Percentiles rank a stretch among this genome's conserved stretches.
Evolutionary conservation across 2,797 vertebrate genomes (phyloP).

Genomic region (Adelosebastes latens): DNA sequence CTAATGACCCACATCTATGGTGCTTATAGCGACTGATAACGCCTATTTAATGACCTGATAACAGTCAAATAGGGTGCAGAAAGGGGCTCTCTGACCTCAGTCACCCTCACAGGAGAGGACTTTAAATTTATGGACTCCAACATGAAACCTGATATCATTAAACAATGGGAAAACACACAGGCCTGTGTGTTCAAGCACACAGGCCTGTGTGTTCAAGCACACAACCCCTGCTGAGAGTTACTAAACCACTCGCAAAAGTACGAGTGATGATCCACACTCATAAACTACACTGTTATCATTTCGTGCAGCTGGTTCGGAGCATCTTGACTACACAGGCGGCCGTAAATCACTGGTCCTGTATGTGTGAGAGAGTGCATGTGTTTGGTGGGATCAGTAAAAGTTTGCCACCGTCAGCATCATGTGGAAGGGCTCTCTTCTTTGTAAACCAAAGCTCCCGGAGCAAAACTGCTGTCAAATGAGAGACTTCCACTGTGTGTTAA

Average conservation of each 20-base stretch:
- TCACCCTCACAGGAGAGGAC: background rate
- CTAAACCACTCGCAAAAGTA: slow-evolving; percentile 28
- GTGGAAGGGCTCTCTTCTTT: slow-evolving; percentile 32
- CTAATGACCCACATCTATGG: too few species aligned
- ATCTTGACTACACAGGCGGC: slow-evolving; percentile 19
- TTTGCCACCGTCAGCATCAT: slow-evolving; percentile 52
- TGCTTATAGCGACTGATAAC: too few species aligned
- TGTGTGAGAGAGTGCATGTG: slow-evolving; percentile 34
- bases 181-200: background rate
- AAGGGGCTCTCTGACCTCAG: background rate
- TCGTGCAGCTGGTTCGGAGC: slow-evolving; percentile 48
- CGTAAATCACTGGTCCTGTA: slow-evolving; percentile 37
- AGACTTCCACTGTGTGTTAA: slow-evolving; percentile 68
- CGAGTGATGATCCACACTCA: slow-evolving; percentile 36
- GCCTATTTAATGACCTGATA: too few species aligned
- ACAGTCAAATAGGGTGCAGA: too few species aligned
- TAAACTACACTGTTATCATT: slow-evolving; percentile 52
- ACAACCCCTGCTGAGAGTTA: slow-evolving; percentile 8
- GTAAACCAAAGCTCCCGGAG: slow-evolving; percentile 38
- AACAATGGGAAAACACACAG: slow-evolving; percentile 1
- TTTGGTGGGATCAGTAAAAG: slow-evolving; percentile 66
- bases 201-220: background rate
- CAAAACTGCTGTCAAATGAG: slow-evolving; percentile 61
- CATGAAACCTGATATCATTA: background rate
- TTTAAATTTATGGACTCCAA: background rate